Conservation (phyloP, 2,888 invertebrate genomes). For the Tipula vernalis region DNA sequence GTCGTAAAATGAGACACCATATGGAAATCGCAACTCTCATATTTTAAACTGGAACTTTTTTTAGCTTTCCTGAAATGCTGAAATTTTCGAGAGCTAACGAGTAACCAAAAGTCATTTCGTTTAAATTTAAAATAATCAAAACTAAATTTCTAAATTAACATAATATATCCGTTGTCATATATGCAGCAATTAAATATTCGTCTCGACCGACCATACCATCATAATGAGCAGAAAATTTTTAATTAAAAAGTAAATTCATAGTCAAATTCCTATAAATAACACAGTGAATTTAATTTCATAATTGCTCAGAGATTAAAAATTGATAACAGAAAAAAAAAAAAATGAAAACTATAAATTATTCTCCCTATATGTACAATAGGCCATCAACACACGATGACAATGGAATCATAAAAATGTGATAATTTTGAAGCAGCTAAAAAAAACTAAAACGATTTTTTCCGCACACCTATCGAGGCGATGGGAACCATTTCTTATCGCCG, state of each 20-base stretch:
- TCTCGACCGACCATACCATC: neutral
- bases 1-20: too few relatives aligned
- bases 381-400: neutral
- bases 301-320: neutral
- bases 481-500: neutral
- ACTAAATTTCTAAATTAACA: too few relatives aligned
- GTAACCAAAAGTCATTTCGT: too few relatives aligned
- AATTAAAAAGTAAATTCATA: neutral
- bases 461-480: neutral
- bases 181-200: neutral
- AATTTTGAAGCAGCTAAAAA: neutral
- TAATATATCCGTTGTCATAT: too few relatives aligned
- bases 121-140: too few relatives aligned
- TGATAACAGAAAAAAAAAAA: neutral
- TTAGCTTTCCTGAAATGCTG: too few relatives aligned
- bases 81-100: too few relatives aligned
- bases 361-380: neutral
- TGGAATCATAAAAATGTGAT: neutral
- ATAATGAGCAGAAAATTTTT: neutral
- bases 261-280: neutral
- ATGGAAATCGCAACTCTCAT: too few relatives aligned
- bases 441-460: neutral
- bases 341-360: neutral
- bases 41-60: too few relatives aligned
- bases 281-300: neutral